These are phyloP conservation scores for Gymnodraco acuticeps DNA, from an alignment of 2,797 vertebrate species.

Conservation along the genomic window DNA sequence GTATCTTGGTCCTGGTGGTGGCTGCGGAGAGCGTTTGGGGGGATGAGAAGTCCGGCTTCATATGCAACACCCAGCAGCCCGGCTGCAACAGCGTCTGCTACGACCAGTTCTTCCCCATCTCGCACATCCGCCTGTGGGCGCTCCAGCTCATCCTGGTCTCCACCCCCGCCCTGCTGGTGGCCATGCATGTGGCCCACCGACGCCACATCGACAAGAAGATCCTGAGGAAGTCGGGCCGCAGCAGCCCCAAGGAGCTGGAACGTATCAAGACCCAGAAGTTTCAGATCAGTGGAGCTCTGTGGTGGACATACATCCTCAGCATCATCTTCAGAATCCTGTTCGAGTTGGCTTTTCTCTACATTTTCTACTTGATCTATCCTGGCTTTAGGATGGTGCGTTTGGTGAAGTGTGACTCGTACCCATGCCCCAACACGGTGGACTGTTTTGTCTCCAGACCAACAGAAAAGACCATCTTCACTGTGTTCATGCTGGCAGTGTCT, in stretches of 20 bases:
- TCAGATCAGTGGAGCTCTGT: slow-evolving; percentile 92
- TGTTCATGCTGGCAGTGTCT: slow-evolving; percentile 96
- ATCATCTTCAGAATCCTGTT: slow-evolving; percentile 94
- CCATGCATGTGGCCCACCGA: slow-evolving; percentile 98
- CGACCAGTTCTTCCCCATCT: slow-evolving; percentile 98
- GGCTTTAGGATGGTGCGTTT: slow-evolving; percentile 96
- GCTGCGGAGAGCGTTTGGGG: slow-evolving; percentile 98
- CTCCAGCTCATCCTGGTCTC: slow-evolving; percentile 98
- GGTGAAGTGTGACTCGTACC: slow-evolving; percentile 96
- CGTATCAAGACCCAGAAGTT: slow-evolving; percentile 95
- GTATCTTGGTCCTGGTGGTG: slow-evolving; percentile 97
- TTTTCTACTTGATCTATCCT: slow-evolving; percentile 97
- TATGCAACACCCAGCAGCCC: slow-evolving; percentile 97
- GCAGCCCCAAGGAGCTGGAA: slow-evolving; percentile 90
- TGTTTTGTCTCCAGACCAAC: slow-evolving; percentile 98
- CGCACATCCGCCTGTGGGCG: slow-evolving; percentile 97
- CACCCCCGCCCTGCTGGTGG: slow-evolving; percentile 95
- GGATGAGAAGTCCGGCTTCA: slow-evolving; percentile 95
- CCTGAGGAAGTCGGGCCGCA: slow-evolving; percentile 87
- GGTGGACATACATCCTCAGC: slow-evolving; percentile 98
- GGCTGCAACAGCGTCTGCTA: slow-evolving; percentile 99
- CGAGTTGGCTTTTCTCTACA: slow-evolving; percentile 94
- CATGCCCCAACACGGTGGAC: slow-evolving; percentile 97
- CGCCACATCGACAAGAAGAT: slow-evolving; percentile 96
- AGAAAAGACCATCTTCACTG: slow-evolving; percentile 97